Conservation (phyloP, 1,140 invertebrate genomes). For the Neotoxoptera formosana region DNA sequence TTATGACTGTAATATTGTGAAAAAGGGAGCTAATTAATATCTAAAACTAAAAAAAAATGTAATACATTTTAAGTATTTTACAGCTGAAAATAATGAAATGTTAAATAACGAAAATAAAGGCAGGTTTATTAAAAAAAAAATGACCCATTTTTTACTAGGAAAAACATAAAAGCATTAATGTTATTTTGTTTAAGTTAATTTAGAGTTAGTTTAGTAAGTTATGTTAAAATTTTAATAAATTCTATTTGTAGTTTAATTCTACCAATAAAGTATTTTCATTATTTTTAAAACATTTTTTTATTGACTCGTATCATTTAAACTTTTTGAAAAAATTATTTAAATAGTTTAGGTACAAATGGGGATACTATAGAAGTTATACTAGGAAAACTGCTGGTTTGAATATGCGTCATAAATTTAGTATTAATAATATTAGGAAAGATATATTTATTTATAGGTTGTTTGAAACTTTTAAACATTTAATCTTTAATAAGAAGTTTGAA, state of each 20-base stretch:
- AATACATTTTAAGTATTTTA: not conserved
- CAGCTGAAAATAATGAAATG: no score
- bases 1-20: not conserved
- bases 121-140: no score
- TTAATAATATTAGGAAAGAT: not conserved
- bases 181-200: no score
- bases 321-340: not conserved
- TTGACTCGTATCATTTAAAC: no score
- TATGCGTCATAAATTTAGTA: not conserved
- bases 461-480: conserved; percentile 11
- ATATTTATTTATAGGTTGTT: not conserved
- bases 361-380: not conserved
- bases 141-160: no score
- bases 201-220: no score
- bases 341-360: not conserved
- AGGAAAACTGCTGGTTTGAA: not conserved
- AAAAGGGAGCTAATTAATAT: not conserved
- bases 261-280: not conserved
- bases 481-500: conserved; percentile 7
- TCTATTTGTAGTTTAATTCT: not conserved
- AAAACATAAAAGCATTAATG: no score
- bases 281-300: not conserved
- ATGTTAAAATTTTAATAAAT: no score
- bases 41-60: not conserved
- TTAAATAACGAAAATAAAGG: no score